Percentiles rank a stretch among this genome's conserved stretches.
phyloP scores from a whole-genome alignment of 30 jellyfish, hydroid and myxozoan species.

The Haliclystus octoradiatus region DNA sequence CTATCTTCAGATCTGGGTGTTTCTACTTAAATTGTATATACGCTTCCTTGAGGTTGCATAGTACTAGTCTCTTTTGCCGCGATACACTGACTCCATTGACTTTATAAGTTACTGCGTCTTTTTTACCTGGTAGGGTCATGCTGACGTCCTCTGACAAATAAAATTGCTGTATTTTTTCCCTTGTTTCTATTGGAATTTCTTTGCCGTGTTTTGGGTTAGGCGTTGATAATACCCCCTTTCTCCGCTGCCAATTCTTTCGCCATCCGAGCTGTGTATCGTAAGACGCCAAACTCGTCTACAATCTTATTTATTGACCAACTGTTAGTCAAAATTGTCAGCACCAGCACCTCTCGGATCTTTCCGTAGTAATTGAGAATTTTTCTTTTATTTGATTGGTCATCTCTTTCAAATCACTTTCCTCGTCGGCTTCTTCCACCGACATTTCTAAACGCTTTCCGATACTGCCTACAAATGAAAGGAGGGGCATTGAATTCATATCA shows the following conservation, averaged over 20 bases:
- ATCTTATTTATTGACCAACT: neutral
- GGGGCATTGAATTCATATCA: neutral
- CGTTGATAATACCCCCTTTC: neutral
- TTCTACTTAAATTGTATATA: constrained; percentile 23
- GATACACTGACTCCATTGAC: constrained; percentile 6
- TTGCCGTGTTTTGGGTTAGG: neutral
- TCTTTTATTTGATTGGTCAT: neutral
- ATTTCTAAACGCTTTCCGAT: neutral
- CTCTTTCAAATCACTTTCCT: neutral
- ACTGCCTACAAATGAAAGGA: neutral
- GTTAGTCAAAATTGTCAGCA: neutral
- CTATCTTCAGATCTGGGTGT: constrained; percentile 31
- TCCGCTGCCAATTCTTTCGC: neutral
- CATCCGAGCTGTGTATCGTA: neutral
- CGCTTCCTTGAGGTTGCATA: constrained; percentile 46
- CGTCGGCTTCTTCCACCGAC: neutral
- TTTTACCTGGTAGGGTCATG: constrained; percentile 34
- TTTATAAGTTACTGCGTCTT: constrained; percentile 37
- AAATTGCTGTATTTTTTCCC: neutral
- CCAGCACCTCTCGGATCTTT: neutral
- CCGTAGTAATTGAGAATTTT: neutral
- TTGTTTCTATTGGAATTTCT: neutral
- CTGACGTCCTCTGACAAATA: constrained; percentile 4
- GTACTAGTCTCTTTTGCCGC: constrained; percentile 30
- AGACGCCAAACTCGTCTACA: neutral